Percentiles rank a stretch among this genome's conserved stretches.
These are phyloP conservation scores for Clitarchus hookeri DNA, from an alignment of 2,888 invertebrate genomes.

Conservation along the genomic window DNA sequence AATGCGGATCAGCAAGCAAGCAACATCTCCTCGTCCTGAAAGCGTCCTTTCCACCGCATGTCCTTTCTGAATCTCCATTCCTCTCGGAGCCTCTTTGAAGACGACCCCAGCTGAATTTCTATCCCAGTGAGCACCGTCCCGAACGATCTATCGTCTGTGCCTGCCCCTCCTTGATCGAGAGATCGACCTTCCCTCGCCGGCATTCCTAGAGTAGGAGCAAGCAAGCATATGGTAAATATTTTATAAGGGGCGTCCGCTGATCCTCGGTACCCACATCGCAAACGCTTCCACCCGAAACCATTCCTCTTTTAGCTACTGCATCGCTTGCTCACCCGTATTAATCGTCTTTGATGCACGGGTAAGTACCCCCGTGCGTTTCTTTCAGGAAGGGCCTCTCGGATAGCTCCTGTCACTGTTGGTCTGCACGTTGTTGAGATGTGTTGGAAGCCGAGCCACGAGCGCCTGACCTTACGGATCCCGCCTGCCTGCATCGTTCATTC, in stretches of 20 bases:
- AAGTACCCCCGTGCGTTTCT: no score
- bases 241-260: neutral
- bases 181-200: neutral
- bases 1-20: neutral
- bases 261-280: neutral
- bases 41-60: neutral
- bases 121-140: neutral
- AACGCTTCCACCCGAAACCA: neutral
- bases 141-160: neutral
- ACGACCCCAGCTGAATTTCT: neutral
- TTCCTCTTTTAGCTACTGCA: neutral
- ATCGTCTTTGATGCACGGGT: neutral
- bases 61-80: neutral
- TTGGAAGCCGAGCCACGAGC: no score
- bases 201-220: neutral
- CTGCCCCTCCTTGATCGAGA: neutral
- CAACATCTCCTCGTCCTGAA: neutral
- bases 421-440: no score
- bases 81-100: neutral
- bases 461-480: no score
- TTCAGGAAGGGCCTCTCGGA: no score
- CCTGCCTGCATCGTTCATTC: no score
- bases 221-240: slow-evolving; percentile 1
- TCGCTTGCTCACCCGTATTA: neutral
- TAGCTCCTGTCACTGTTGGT: no score